Conservation (phyloP, 2,888 invertebrate species). For the Leptopilina syphax region DNA sequence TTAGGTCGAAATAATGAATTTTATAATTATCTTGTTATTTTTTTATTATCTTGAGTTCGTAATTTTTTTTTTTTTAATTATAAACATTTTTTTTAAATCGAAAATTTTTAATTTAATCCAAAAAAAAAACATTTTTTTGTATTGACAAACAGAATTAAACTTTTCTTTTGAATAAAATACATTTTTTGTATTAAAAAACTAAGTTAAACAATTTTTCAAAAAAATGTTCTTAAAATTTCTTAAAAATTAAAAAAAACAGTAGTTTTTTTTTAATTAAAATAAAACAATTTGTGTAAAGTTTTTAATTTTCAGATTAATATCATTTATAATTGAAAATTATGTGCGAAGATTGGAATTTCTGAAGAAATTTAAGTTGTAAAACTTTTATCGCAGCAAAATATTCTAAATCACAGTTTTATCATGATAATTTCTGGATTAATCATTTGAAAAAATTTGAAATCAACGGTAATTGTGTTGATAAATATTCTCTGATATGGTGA, state of each 20-base stretch:
- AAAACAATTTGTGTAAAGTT: too few relatives aligned
- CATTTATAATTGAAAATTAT: neutral
- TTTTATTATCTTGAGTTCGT: neutral
- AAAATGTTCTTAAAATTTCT: too few relatives aligned
- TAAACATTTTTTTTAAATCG: too few relatives aligned
- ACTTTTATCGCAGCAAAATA: conserved; percentile 4
- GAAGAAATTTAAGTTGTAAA: neutral
- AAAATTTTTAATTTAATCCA: too few relatives aligned
- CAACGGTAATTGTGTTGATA: neutral
- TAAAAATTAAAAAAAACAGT: too few relatives aligned
- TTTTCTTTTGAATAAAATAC: too few relatives aligned
- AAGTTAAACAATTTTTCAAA: neutral
- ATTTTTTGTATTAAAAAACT: too few relatives aligned
- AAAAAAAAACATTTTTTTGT: too few relatives aligned
- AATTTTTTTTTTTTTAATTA: neutral
- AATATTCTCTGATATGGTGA: conserved; percentile 12
- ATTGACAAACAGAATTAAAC: too few relatives aligned
- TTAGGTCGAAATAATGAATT: conserved; percentile 1
- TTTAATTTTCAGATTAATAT: neutral
- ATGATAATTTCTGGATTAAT: conserved; percentile 14
- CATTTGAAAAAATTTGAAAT: neutral
- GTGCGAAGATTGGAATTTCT: conserved; percentile 8
- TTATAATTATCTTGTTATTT: neutral
- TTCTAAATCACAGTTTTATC: neutral
- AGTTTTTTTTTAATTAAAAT: too few relatives aligned